Base-by-base conservation (phyloP, 1,140 invertebrate genomes). In the Paralvinella palmiformis region DNA sequence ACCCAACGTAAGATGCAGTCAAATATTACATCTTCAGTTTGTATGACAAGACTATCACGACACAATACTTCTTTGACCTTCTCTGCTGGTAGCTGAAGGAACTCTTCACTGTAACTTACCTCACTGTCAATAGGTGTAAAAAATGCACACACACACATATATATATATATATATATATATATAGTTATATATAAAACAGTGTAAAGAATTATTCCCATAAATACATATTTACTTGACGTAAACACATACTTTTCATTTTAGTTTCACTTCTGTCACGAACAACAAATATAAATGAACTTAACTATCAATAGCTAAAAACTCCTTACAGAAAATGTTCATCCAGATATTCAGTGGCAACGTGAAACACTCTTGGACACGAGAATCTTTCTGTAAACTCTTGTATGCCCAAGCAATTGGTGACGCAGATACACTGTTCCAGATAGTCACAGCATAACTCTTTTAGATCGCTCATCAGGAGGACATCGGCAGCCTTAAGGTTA, bases 371-470 rank as follows among this genome's bases (percentile, higher is more conserved):
- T 10, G 71, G 69, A 67, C 74, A 77, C 48, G 70, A 67, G 44
- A 72, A 70, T 13, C 68, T 63, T 29, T 72, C 66, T 15, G 74
- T 63, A 64, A 77, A 77, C 44, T 75, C 74, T 33, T 64, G 52
- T 24, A 77, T 75, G 3, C 75, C 75, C 31, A 77, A 68, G 60
- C 72, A 75, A 65, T 77, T 77, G 50, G 70, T 62, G 15, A 71
- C 36, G 33, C 69, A 64, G 10, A 77, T 72, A 63, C 75, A 77
- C 31, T 69, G 68, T 44, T 75, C 71, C 7, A 77, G 62, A 37
- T 69, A 77, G 44, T 77, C 73, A 71, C 75, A 77, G 60, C 75
- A 77, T n/a, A 72, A 41, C 4, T 67, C 63, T 59, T 77, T 77
- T 10, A 77, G 65, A 31, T 77, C 74, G 1, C 44, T 59, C 60